Conservation (phyloP, 2,113 vertebrate genomes). For the Nibea coibor region DNA sequence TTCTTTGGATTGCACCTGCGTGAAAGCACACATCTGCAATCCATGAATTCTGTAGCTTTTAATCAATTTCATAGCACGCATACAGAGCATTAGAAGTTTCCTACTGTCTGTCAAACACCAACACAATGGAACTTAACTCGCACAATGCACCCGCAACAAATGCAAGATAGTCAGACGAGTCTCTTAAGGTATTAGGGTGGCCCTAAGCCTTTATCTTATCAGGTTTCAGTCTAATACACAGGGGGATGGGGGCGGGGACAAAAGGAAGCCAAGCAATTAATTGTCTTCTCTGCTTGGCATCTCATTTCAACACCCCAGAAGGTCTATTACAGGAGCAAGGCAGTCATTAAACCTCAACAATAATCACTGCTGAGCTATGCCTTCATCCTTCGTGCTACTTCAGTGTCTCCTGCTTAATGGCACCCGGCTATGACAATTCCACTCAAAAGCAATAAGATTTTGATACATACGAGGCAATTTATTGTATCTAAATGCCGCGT, state of each 20-base stretch:
- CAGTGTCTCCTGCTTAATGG: constrained; percentile 68
- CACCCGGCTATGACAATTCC: constrained; percentile 68
- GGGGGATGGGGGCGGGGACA: constrained; percentile 70
- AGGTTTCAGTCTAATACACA: constrained; percentile 77
- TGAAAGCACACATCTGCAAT: too few species aligned
- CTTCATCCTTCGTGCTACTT: constrained; percentile 72
- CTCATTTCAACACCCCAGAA: constrained; percentile 85
- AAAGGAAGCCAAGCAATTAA: constrained; percentile 86
- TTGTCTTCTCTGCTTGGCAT: constrained; percentile 85
- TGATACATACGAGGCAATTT: constrained; percentile 62
- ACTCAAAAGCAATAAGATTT: constrained; percentile 68
- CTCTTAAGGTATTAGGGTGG: constrained; percentile 76
- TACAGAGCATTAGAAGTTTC: not conserved
- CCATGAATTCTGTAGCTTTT: not conserved
- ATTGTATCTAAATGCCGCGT: constrained; percentile 59
- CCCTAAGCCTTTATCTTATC: constrained; percentile 81
- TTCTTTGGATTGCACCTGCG: not conserved
- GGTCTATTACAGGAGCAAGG: constrained; percentile 84
- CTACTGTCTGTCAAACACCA: constrained; percentile 1
- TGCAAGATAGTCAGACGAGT: constrained; percentile 45
- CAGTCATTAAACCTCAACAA: constrained; percentile 85
- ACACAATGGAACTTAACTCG: constrained; percentile 30
- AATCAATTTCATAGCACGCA: not conserved
- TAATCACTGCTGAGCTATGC: constrained; percentile 83
- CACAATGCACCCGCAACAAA: constrained; percentile 52